Evolutionary conservation across 2,113 vertebrate species (phyloP).

Genomic region (Eurystomus gularis): DNA sequence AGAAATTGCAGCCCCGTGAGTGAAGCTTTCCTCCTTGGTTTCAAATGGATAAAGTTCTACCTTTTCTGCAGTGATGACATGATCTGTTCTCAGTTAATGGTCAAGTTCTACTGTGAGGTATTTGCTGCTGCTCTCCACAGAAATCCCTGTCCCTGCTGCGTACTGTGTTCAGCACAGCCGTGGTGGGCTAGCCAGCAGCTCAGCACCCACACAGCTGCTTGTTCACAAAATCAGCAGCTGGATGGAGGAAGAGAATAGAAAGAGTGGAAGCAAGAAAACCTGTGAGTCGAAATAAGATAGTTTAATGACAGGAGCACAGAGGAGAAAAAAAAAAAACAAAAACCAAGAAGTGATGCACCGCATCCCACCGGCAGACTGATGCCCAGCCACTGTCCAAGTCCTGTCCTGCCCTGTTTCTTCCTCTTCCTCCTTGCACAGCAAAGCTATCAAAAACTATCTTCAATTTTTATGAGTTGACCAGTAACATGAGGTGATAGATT

Average conservation of each 20-base stretch:
- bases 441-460: not conserved
- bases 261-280: not conserved
- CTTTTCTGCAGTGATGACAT: not conserved
- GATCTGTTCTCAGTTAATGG: not conserved
- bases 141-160: not conserved
- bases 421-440: not conserved
- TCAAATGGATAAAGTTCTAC: not conserved
- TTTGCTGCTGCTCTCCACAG: not conserved
- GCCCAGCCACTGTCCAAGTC: not conserved
- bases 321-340: fast-evolving
- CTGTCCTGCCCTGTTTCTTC: not conserved
- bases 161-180: not conserved
- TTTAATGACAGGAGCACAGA: not conserved
- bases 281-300: not conserved
- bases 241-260: not conserved
- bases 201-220: not conserved
- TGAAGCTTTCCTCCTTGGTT: not conserved
- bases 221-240: no score
- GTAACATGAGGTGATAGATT: not conserved
- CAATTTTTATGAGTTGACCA: not conserved
- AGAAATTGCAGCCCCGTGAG: not conserved
- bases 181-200: not conserved
- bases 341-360: not conserved
- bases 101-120: fast-evolving
- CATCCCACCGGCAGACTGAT: not conserved